These are phyloP conservation scores for Iselma pallidipennis DNA, from an alignment of 2,888 invertebrate species.

Conservation along the genomic window DNA sequence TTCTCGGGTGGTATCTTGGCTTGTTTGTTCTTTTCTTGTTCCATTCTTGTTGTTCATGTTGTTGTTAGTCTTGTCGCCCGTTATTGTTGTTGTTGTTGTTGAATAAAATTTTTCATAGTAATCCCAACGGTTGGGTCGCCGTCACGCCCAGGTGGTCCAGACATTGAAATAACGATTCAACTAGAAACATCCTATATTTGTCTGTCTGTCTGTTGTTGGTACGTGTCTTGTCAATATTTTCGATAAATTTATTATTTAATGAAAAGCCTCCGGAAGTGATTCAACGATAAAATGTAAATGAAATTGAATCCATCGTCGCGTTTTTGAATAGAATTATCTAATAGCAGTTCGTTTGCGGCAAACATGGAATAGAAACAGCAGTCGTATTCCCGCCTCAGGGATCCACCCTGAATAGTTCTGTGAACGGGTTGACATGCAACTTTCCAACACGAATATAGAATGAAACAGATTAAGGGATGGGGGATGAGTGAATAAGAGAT, in stretches of 20 bases:
- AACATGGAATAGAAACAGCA: constrained; percentile 5
- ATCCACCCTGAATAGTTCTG: not conserved
- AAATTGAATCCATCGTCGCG: constrained; percentile 21
- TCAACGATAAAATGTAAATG: constrained; percentile 18
- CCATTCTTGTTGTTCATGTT: not conserved
- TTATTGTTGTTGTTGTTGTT: not conserved
- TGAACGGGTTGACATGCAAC: constrained; percentile 4
- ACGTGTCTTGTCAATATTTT: constrained; percentile 5
- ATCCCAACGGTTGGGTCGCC: not conserved
- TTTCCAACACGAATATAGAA: constrained; percentile 1
- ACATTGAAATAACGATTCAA: not conserved
- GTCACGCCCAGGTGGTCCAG: not conserved
- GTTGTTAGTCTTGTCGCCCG: too few species aligned
- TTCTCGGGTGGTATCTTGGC: constrained; percentile 1
- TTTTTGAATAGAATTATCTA: not conserved
- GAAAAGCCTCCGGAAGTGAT: constrained; percentile 14
- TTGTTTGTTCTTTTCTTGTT: constrained; percentile 1
- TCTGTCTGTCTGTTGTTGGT: not conserved
- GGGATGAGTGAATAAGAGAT: not conserved
- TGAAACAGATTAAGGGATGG: not conserved
- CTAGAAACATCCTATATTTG: not conserved
- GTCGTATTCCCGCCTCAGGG: not conserved
- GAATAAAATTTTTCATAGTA: not conserved
- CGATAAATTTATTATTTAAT: constrained; percentile 22
- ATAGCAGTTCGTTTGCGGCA: constrained; percentile 19